Conservation (phyloP, 2,113 vertebrate species). For the Myxocyprinus asiaticus region DNA sequence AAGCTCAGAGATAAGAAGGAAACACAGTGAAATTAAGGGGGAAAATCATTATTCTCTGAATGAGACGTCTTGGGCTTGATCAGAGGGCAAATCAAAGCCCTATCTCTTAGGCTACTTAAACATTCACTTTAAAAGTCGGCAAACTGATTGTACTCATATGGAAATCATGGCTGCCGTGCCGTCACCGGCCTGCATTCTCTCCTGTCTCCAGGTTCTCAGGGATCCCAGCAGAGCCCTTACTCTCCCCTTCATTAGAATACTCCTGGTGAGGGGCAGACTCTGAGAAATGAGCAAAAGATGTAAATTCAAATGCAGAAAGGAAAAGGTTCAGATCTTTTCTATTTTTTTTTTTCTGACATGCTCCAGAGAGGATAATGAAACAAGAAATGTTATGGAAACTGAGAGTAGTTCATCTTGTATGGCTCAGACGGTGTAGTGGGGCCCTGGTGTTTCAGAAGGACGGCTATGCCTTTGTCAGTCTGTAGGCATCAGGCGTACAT, state of each 20-base stretch:
- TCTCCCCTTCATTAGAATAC: constrained; percentile 97
- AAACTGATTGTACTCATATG: constrained; percentile 99
- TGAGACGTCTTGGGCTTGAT: constrained; percentile 97
- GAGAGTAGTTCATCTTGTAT: constrained; percentile 34
- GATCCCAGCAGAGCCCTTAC: constrained; percentile 93
- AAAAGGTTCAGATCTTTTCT: constrained; percentile 89
- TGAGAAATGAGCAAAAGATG: constrained; percentile 93
- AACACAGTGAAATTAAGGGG: constrained; percentile 59
- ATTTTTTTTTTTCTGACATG: constrained; percentile 55
- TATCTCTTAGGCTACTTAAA: constrained; percentile 99
- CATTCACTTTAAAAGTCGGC: constrained; percentile 99
- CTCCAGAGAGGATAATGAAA: constrained; percentile 35
- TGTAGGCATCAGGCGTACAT: background rate
- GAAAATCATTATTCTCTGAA: constrained; percentile 94
- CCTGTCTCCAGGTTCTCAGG: constrained; percentile 91
- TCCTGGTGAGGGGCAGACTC: constrained; percentile 84
- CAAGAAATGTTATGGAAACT: constrained; percentile 46
- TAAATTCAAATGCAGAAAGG: constrained; percentile 87
- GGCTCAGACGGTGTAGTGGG: constrained; percentile 18
- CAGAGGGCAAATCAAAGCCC: constrained; percentile 96
- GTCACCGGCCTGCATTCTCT: constrained; percentile 93
- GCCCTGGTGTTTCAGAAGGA: constrained; percentile 38
- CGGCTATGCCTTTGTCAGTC: constrained; percentile 25
- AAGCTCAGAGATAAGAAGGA: constrained; percentile 74
- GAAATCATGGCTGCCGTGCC: constrained; percentile 85